Evolutionary conservation across 2,888 invertebrate species (phyloP).

Genomic region (Timema cristinae): DNA sequence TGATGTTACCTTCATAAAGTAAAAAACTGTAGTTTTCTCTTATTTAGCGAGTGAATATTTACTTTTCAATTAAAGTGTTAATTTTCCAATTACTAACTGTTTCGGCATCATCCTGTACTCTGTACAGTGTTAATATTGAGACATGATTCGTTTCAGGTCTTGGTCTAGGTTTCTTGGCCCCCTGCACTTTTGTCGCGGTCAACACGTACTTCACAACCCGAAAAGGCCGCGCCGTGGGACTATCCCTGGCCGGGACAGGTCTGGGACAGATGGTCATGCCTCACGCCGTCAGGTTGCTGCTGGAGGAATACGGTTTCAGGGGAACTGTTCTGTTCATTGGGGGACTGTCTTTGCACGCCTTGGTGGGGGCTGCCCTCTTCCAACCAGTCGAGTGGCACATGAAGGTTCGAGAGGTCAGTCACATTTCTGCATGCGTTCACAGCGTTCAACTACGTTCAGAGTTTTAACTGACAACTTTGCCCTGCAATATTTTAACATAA

Average conservation of each 20-base stretch:
- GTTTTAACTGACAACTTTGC: too few species aligned
- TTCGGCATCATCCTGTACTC: neutral
- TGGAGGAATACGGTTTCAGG: slow-evolving; percentile 61
- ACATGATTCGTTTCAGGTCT: slow-evolving; percentile 48
- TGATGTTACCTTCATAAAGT: slow-evolving; percentile 19
- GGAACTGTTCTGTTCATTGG: slow-evolving; percentile 62
- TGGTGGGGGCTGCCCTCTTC: slow-evolving; percentile 47
- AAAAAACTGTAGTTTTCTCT: neutral
- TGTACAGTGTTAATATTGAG: neutral
- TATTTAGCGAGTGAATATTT: too few species aligned
- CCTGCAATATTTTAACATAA: too few species aligned
- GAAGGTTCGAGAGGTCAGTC: neutral
- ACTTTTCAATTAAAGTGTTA: too few species aligned
- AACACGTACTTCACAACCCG: slow-evolving; percentile 65
- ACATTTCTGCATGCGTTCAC: neutral
- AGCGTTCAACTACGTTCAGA: neutral
- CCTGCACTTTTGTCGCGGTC: slow-evolving; percentile 66
- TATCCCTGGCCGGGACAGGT: slow-evolving; percentile 71
- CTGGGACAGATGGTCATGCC: slow-evolving; percentile 72
- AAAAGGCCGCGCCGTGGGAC: slow-evolving; percentile 68
- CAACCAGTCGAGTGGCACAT: slow-evolving; percentile 58
- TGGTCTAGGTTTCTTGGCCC: slow-evolving; percentile 66
- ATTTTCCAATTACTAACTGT: too few species aligned
- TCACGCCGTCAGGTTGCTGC: slow-evolving; percentile 58
- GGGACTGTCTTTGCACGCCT: slow-evolving; percentile 58